These are phyloP conservation scores for Heliconius melpomene DNA, from an alignment of 1,140 invertebrate species.

Conservation along the genomic window DNA sequence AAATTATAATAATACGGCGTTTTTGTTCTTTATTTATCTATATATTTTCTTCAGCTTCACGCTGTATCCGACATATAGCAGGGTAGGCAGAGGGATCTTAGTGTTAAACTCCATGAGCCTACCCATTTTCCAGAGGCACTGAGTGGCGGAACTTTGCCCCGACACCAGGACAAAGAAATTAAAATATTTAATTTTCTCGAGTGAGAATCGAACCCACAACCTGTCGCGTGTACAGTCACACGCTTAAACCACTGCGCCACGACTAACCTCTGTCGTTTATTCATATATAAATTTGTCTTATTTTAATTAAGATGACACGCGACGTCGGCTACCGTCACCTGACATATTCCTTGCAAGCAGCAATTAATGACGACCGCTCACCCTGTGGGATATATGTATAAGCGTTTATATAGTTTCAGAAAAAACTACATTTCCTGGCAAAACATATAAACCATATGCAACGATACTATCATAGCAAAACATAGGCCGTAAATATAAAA, in stretches of 20 bases:
- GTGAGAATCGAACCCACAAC: too few species aligned
- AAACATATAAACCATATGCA: neutral
- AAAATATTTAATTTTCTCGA: too few species aligned
- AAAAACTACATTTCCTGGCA: neutral
- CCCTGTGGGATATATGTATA: conserved; percentile 4
- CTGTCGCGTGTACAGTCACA: too few species aligned
- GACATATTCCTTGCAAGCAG: neutral
- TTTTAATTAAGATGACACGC: neutral
- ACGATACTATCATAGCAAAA: neutral
- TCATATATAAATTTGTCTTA: neutral
- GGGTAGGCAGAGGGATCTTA: too few species aligned
- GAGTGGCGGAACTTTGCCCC: too few species aligned
- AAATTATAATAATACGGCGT: neutral
- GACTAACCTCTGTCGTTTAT: neutral
- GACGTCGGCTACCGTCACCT: neutral
- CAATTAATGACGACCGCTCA: neutral
- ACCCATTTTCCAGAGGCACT: too few species aligned
- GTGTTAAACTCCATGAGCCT: too few species aligned
- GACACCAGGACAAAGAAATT: too few species aligned
- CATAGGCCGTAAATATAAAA: too few species aligned
- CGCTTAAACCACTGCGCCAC: too few species aligned
- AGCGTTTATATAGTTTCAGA: conserved; percentile 10
- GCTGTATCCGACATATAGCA: too few species aligned
- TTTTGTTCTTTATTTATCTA: neutral
- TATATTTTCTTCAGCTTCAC: too few species aligned